A percentile compares a stretch with the other conserved stretches of the same genome.
Evolutionary conservation across 2,113 vertebrate genomes (phyloP).

Genomic region (Chlorodrepanis virens): DNA sequence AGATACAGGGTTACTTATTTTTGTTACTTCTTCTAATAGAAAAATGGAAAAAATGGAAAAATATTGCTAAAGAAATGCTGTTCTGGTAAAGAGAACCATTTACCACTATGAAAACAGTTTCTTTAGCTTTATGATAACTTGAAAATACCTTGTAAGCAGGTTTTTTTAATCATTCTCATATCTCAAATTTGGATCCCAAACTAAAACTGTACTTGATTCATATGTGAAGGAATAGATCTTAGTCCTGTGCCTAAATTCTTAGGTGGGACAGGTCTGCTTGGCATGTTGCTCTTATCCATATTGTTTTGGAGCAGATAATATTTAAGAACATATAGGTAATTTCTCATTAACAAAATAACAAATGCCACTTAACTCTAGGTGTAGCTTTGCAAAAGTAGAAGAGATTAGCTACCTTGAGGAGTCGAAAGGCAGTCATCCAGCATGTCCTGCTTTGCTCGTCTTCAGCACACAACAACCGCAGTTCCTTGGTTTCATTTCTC

Average conservation of each 20-base stretch:
- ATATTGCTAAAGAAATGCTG: not conserved
- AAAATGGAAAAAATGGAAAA: not conserved
- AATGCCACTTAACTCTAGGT: not conserved
- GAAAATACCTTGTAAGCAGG: not conserved
- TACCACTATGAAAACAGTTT: not conserved
- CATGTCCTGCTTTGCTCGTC: slow-evolving; percentile 90
- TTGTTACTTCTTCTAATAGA: not conserved
- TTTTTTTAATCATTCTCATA: not conserved
- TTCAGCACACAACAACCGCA: slow-evolving; percentile 91
- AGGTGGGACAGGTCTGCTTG: not conserved
- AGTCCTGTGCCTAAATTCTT: not conserved
- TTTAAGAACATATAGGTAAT: not conserved
- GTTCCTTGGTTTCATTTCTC: slow-evolving; percentile 86
- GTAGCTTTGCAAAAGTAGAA: not conserved
- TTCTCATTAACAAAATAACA: not conserved
- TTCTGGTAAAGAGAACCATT: not conserved
- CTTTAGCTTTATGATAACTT: not conserved
- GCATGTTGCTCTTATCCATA: not conserved
- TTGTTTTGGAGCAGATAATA: not conserved
- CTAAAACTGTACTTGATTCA: not conserved
- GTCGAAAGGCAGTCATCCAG: slow-evolving; percentile 94
- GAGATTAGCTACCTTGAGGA: slow-evolving; percentile 87
- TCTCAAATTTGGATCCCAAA: not conserved
- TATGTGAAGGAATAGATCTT: not conserved
- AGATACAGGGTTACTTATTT: not conserved